A percentile compares a stretch with the other conserved stretches of the same genome.
These are phyloP conservation scores for Orius insidiosus DNA, from an alignment of 1,140 invertebrate species.

Conservation along the genomic window DNA sequence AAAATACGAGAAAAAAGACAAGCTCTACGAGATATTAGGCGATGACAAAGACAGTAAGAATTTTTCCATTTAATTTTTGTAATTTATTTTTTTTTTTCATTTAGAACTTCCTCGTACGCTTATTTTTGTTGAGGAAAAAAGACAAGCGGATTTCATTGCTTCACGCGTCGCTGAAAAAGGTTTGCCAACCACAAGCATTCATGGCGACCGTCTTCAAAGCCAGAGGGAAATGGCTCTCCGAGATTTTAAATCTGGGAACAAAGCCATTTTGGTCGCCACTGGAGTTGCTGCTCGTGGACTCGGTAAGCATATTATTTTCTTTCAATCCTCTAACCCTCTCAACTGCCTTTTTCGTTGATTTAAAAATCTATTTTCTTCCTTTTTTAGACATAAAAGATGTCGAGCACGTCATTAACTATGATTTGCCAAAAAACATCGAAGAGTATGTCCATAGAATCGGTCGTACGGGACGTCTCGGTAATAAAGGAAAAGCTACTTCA, in stretches of 20 bases:
- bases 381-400: conserved; percentile 60
- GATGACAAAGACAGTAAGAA: conserved; percentile 29
- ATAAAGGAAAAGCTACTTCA: conserved; percentile 71
- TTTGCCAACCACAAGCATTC: conserved; percentile 71
- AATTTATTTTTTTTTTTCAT: conserved; percentile 20
- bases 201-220: conserved; percentile 76
- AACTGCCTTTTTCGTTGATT: no score
- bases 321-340: no score
- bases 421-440: conserved; percentile 71
- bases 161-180: conserved; percentile 47
- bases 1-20: conserved; percentile 39
- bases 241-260: conserved; percentile 60
- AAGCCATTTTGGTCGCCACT: conserved; percentile 73
- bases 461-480: conserved; percentile 82
- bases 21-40: conserved; percentile 52
- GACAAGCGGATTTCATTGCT: conserved; percentile 76
- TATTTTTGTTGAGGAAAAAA: conserved; percentile 81
- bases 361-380: conserved; percentile 12
- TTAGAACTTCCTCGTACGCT: conserved; percentile 38
- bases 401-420: conserved; percentile 80
- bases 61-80: conserved; percentile 1
- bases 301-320: conserved; percentile 27
- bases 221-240: conserved; percentile 74
- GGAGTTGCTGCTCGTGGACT: conserved; percentile 82
- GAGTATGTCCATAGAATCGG: conserved; percentile 94